Evolutionary conservation across 2,113 vertebrate species (phyloP).

Genomic region (Boulengeromyrus knoepffleri): DNA sequence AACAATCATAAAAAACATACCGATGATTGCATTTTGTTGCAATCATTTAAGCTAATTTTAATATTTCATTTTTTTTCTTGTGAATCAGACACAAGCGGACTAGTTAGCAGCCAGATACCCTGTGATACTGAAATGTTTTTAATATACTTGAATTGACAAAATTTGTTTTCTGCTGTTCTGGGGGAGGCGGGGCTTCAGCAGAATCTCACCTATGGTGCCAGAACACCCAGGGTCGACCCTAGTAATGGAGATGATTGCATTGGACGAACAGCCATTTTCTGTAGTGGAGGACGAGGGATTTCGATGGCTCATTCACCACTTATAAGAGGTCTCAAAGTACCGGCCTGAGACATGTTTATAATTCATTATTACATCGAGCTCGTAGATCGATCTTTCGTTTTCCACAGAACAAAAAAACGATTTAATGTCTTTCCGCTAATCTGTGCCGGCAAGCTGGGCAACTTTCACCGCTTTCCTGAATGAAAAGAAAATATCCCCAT

Average conservation of each 20-base stretch:
- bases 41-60: not conserved
- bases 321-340: not conserved
- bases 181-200: not conserved
- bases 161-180: not conserved
- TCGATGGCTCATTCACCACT: not conserved
- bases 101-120: not conserved
- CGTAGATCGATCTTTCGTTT: not conserved
- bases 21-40: not conserved
- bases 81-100: not conserved
- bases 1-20: not conserved
- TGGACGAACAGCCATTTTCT: not conserved
- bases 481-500: not conserved
- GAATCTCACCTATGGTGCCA: not conserved
- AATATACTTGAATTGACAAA: not conserved
- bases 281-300: not conserved
- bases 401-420: not conserved
- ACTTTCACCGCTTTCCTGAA: not conserved
- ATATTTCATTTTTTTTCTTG: not conserved
- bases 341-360: not conserved
- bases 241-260: not conserved
- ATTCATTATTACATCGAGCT: not conserved
- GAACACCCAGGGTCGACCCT: not conserved
- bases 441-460: not conserved
- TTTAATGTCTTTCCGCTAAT: not conserved
- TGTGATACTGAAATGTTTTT: not conserved